These are phyloP conservation scores for Melanotaenia pygmaea DNA, from an alignment of 2,797 vertebrate genomes.

Conservation along the genomic window DNA sequence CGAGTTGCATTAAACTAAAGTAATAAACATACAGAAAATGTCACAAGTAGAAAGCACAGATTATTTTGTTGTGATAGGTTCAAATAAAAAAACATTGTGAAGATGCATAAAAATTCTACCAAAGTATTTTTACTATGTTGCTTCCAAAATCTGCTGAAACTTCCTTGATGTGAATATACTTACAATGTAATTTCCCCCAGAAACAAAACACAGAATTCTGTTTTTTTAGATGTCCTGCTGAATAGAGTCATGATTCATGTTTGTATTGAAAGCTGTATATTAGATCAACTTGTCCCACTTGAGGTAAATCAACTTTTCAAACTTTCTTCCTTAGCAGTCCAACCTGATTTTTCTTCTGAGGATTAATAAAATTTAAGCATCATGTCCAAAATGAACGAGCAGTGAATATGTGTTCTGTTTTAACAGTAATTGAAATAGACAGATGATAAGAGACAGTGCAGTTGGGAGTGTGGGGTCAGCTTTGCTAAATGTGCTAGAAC, in stretches of 20 bases:
- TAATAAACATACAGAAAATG: background rate
- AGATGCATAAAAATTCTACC: no score
- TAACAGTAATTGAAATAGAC: background rate
- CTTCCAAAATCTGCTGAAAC: no score
- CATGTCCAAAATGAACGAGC: background rate
- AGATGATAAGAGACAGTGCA: background rate
- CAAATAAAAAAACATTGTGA: no score
- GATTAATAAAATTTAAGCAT: background rate
- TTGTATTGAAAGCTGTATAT: background rate
- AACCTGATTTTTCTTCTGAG: background rate
- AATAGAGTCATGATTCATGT: background rate
- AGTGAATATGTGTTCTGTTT: background rate
- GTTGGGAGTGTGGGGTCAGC: background rate
- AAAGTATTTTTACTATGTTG: no score
- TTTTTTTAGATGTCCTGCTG: background rate
- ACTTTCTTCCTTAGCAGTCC: background rate
- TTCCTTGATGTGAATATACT: no score
- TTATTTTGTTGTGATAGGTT: no score
- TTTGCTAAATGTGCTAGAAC: slow-evolving; percentile 3
- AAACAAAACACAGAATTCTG: background rate
- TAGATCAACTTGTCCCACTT: background rate
- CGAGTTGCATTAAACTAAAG: background rate
- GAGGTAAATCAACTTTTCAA: background rate
- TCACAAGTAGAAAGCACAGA: no score
- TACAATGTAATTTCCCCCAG: background rate